Percentiles rank a stretch among this genome's conserved stretches.
phyloP scores from a whole-genome alignment of 37 sponge, comb jelly and placozoan genomes.

The Dysidea cf. avara region DNA sequence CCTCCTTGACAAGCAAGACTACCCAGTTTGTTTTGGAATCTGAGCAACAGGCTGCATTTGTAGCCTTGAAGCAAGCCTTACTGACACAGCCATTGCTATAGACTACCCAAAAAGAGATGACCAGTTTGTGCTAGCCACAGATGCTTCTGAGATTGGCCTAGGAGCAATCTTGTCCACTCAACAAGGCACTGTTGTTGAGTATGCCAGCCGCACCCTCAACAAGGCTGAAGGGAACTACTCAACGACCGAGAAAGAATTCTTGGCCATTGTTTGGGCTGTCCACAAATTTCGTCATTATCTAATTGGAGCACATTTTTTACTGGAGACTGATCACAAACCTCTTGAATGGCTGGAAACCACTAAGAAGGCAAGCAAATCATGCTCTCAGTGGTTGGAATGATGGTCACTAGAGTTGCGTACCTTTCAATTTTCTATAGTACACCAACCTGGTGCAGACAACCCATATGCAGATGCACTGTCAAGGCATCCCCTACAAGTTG shows the following conservation, averaged over 20 bases:
- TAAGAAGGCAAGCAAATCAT: not conserved
- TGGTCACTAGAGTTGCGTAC: not conserved
- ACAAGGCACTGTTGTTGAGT: not conserved
- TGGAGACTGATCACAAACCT: conserved; percentile 1
- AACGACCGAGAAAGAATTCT: not conserved
- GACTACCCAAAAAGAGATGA: not conserved
- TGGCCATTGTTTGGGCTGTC: conserved; percentile 4
- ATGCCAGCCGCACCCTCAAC: not conserved
- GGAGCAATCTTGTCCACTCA: conserved; percentile 1
- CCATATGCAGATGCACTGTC: not conserved
- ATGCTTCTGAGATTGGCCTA: not conserved
- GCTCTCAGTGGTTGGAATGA: conserved; percentile 2
- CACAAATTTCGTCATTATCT: conserved; percentile 3
- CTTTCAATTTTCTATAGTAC: not conserved
- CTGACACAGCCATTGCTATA: not conserved
- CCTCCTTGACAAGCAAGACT: not conserved
- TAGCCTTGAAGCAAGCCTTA: not conserved
- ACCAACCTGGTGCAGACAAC: not conserved
- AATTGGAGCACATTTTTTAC: conserved; percentile 1
- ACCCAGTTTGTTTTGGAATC: not conserved
- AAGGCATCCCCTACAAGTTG: too few species aligned
- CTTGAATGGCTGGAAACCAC: conserved; percentile 3
- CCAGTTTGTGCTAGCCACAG: not conserved
- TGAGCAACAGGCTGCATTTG: not conserved
- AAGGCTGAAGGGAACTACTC: not conserved